Conservation (phyloP, 2,797 vertebrate genomes). For the Muscicapa comitata region DNA sequence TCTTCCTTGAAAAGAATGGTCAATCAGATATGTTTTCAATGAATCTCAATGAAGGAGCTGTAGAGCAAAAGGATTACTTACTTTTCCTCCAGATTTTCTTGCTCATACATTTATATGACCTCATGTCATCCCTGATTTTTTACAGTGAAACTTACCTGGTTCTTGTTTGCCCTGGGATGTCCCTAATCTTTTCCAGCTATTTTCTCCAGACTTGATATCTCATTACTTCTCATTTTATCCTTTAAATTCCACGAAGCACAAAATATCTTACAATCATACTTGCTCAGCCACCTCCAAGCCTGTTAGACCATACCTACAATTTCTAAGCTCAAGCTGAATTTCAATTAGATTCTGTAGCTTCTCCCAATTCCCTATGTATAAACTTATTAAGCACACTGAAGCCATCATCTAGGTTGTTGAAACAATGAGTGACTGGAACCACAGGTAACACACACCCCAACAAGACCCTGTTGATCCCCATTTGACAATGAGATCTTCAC, state of each 20-base stretch:
- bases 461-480: accelerated
- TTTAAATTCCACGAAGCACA: background rate
- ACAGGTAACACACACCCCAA: background rate
- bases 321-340: background rate
- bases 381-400: background rate
- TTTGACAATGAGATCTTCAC: accelerated
- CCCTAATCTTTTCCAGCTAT: background rate
- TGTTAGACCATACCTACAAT: background rate
- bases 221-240: background rate
- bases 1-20: background rate
- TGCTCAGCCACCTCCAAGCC: background rate
- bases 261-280: background rate
- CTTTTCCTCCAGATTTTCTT: background rate
- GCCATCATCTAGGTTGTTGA: background rate
- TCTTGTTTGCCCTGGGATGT: accelerated
- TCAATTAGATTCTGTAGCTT: background rate
- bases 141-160: background rate
- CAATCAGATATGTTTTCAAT: background rate
- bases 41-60: background rate
- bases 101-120: background rate
- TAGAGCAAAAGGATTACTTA: background rate
- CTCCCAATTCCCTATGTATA: background rate
- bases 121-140: background rate
- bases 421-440: background rate
- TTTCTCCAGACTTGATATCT: background rate